These are phyloP conservation scores for Blastobasis lacticolella DNA, from an alignment of 2,888 invertebrate genomes.

Conservation along the genomic window DNA sequence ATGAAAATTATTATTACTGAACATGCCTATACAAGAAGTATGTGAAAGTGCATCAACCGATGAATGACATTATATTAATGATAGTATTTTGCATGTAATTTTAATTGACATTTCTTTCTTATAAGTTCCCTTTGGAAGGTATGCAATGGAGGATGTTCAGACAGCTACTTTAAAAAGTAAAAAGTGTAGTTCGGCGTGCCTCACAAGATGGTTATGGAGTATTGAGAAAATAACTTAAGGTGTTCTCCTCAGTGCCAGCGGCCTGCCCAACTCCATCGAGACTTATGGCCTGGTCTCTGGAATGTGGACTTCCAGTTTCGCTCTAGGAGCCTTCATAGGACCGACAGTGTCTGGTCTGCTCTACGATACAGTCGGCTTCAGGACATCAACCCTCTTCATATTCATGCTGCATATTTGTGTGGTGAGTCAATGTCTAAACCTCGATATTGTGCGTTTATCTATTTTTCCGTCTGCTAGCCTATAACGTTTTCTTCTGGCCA, in stretches of 20 bases:
- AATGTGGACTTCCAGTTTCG: constrained; percentile 92
- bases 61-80: too few species aligned
- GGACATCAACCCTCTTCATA: constrained; percentile 81
- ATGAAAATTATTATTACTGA: too few species aligned
- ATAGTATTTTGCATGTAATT: too few species aligned
- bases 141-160: too few species aligned
- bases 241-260: constrained; percentile 70
- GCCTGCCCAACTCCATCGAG: constrained; percentile 88
- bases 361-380: constrained; percentile 82
- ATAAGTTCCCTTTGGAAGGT: too few species aligned
- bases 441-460: not conserved
- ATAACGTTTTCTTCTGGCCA: not conserved
- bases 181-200: too few species aligned
- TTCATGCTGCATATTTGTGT: constrained; percentile 78
- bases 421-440: constrained; percentile 57
- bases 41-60: too few species aligned
- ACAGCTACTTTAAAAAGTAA: too few species aligned
- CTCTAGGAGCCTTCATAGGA: constrained; percentile 89
- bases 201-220: too few species aligned
- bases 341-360: constrained; percentile 85
- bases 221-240: too few species aligned
- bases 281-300: constrained; percentile 93
- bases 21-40: too few species aligned
- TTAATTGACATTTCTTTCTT: too few species aligned
- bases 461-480: not conserved